phyloP scores from a whole-genome alignment of 2,888 invertebrate species.

The Xiphydria camelus region DNA sequence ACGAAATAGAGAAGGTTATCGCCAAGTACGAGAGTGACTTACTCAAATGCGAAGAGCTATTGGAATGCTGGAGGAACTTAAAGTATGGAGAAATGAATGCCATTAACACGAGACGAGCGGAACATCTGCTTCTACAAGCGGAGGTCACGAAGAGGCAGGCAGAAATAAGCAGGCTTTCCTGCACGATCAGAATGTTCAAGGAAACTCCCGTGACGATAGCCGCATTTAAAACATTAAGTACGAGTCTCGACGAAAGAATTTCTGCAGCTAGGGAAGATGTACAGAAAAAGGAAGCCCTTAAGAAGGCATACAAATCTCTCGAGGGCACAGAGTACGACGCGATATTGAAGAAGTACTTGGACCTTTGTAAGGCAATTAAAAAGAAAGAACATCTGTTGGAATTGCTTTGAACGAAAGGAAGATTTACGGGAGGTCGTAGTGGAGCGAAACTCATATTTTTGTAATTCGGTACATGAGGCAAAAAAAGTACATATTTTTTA shows the following conservation, averaged over 20 bases:
- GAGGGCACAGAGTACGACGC: conserved; percentile 56
- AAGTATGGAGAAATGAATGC: conserved; percentile 46
- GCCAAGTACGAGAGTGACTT: conserved; percentile 49
- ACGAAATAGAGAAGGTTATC: conserved; percentile 50
- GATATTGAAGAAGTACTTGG: conserved; percentile 53
- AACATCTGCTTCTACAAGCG: conserved; percentile 37
- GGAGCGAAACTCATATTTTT: too few relatives aligned
- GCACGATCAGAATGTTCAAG: conserved; percentile 55
- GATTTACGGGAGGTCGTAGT: neutral
- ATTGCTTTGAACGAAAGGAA: neutral
- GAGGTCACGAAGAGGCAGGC: conserved; percentile 49
- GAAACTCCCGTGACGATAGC: conserved; percentile 55
- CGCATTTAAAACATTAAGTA: conserved; percentile 54
- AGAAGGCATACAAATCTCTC: conserved; percentile 54
- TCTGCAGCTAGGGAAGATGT: conserved; percentile 49
- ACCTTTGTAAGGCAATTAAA: conserved; percentile 52
- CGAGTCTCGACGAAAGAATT: conserved; percentile 53
- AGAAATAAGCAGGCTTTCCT: conserved; percentile 49
- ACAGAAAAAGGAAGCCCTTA: conserved; percentile 46
- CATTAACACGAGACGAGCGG: conserved; percentile 46
- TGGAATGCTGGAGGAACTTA: conserved; percentile 50
- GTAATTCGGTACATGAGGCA: too few relatives aligned
- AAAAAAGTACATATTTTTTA: conserved; percentile 8
- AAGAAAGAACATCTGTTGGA: conserved; percentile 51
- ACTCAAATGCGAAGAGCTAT: conserved; percentile 37